Evolutionary conservation across 2,888 invertebrate genomes (phyloP).

Genomic region (Sarcophaga subvicina): DNA sequence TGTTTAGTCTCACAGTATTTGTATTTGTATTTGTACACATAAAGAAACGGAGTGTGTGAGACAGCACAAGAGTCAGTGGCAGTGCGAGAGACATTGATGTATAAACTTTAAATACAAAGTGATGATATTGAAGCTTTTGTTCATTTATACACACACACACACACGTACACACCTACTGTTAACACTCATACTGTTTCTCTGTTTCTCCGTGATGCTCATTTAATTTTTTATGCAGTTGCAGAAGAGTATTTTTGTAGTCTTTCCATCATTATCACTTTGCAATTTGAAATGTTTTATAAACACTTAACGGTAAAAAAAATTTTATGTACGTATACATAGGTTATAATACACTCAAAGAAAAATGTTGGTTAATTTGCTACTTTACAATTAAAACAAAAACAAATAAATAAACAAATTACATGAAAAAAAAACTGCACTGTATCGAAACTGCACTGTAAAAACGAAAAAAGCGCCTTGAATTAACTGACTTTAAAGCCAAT

Average conservation of each 20-base stretch:
- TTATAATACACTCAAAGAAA: slow-evolving; percentile 22
- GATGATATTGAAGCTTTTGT: slow-evolving; percentile 58
- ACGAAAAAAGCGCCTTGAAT: too few species aligned
- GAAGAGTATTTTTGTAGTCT: slow-evolving; percentile 52
- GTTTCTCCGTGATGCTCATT: background rate
- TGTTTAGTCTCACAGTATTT: background rate
- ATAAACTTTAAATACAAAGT: slow-evolving; percentile 21
- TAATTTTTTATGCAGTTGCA: background rate
- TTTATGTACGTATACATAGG: background rate
- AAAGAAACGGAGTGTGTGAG: background rate
- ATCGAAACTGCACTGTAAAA: too few species aligned
- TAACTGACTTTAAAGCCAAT: too few species aligned
- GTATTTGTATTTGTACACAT: too few species aligned
- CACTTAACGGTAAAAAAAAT: slow-evolving; percentile 50
- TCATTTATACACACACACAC: slow-evolving; percentile 12
- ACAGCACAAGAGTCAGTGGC: background rate
- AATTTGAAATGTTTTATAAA: slow-evolving; percentile 62
- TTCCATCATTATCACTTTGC: slow-evolving; percentile 66
- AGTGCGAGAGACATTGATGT: background rate
- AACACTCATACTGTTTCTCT: background rate
- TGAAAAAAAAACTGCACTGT: too few species aligned
- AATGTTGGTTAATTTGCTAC: slow-evolving; percentile 13
- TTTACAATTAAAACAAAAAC: background rate
- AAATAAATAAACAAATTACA: too few species aligned
- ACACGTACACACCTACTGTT: too few species aligned